These are phyloP conservation scores for Argopecten irradians DNA, from an alignment of 1,140 invertebrate genomes.

Conservation along the genomic window DNA sequence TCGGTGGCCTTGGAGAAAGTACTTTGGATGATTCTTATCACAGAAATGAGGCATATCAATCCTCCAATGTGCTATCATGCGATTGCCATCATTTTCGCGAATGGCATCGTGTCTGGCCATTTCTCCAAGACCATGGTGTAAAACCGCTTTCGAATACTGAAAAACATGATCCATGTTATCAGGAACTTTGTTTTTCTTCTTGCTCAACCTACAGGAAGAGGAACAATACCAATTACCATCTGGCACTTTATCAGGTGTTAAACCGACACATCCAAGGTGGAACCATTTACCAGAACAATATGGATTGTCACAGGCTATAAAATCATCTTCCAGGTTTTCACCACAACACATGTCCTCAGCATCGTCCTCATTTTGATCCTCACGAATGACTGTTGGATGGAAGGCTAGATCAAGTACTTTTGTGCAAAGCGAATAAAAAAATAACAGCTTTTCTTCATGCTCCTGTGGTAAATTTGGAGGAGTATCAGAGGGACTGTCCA, in stretches of 20 bases:
- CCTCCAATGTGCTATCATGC: constrained; percentile 41
- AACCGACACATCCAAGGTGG: constrained; percentile 20
- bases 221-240: constrained; percentile 1
- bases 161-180: too few species aligned
- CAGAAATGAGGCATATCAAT: constrained; percentile 41
- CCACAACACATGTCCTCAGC: constrained; percentile 21
- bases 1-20: constrained; percentile 42
- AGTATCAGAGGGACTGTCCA: too few species aligned
- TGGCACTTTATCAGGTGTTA: neutral
- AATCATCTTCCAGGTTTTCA: neutral
- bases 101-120: constrained; percentile 46
- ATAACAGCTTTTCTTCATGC: neutral
- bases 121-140: constrained; percentile 39
- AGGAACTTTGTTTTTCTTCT: too few species aligned
- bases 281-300: constrained; percentile 30
- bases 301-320: constrained; percentile 33
- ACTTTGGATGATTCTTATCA: constrained; percentile 37
- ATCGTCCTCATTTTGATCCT: neutral
- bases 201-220: neutral
- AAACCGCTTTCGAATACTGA: too few species aligned
- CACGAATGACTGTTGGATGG: neutral
- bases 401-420: neutral
- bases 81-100: constrained; percentile 40
- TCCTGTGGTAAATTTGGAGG: neutral
- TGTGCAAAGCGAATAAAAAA: neutral